Conservation (phyloP, 2,113 vertebrate genomes). For the Hystrix brachyura region DNA sequence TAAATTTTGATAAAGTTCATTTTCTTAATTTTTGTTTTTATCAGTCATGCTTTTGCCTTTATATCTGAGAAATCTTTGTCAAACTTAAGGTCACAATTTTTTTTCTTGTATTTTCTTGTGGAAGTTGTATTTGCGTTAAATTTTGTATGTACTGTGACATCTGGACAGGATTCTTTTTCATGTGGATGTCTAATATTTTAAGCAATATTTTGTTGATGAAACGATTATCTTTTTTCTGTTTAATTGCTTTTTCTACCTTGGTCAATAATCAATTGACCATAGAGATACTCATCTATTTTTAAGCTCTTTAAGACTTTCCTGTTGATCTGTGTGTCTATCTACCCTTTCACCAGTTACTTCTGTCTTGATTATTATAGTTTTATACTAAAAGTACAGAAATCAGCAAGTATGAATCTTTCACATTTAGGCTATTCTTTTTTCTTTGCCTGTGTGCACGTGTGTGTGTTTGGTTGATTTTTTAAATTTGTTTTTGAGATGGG, state of each 20-base stretch:
- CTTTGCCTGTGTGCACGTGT: not conserved
- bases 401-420: not conserved
- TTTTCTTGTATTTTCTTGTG: not conserved
- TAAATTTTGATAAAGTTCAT: not conserved
- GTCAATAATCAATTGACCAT: not conserved
- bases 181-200: not conserved
- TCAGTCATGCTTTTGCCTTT: not conserved
- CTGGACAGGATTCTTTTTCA: not conserved
- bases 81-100: not conserved
- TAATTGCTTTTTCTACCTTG: not conserved
- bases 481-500: not conserved
- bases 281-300: not conserved
- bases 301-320: not conserved
- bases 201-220: not conserved
- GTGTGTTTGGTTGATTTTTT: not conserved
- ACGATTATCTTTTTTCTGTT: not conserved
- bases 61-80: not conserved
- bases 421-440: not conserved
- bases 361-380: not conserved
- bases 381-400: not conserved
- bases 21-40: slow-evolving; percentile 20
- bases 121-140: not conserved
- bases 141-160: not conserved
- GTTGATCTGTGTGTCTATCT: not conserved
- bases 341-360: not conserved